Evolutionary conservation across 1,140 invertebrate genomes (phyloP), one percentile per base, ranked within the genome.

Genomic region (Bombus sibiricus): DNA sequence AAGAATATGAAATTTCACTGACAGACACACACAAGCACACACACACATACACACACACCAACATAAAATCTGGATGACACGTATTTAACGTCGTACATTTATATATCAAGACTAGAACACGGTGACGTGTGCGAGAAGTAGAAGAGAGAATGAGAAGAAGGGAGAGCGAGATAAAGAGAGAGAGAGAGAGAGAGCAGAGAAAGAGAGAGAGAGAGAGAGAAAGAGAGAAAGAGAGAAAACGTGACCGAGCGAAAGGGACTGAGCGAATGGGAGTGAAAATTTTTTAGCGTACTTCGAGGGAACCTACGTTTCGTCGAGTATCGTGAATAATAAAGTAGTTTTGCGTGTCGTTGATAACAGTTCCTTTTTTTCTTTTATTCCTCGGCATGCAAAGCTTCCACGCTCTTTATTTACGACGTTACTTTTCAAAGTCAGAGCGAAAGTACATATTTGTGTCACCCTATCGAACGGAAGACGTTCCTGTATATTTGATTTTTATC

Each of bases 41-140:
- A 43, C 13, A 81, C 47, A 68, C 32, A n/a, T 25, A 37, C n/a
- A 81, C 47, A 43, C 37, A 43, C 9, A 57, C 83, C 12, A 79
- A 85, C 87, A 78, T 76, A 32, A 66, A 91, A 85, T 91, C 83
- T 87, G 76, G 78, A 41, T 89, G 85, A 89, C 77, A 88, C 73
- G 74, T 86, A 88, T 85, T 62, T 86, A 86, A 91, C 85, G 89
- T 91, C 89, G 89, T 91, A 91, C 90, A 89, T 90, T 91, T 90
- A 85, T 91, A 88, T 91, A 89, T 91, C 87, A 88, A 89, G 81
- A 53, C 75, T 91, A 91, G 78, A 86, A 89, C 90, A 89, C 89
- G 90, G 89, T 88, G 89, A 90, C 77, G 81, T 90, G 90, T 88
- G 76, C 80, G 85, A 88, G 74, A 81, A 82, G 59, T 87, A 62